phyloP scores from a whole-genome alignment of 2,888 invertebrate genomes.

The Coenonympha glycerion region DNA sequence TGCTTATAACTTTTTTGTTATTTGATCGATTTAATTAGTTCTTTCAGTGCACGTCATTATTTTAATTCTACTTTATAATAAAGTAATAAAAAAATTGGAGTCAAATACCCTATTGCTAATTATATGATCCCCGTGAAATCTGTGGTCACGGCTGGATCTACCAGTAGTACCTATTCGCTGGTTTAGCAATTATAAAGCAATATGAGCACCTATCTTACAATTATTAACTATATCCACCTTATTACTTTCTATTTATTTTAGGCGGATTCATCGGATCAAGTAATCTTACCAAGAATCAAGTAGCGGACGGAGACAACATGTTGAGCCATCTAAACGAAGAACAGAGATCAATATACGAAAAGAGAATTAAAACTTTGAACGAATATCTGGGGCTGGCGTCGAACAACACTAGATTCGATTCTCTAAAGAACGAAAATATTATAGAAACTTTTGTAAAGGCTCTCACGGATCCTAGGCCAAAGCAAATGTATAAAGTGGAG shows the following conservation, averaged over 20 bases:
- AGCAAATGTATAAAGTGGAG: constrained; percentile 80
- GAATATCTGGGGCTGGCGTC: constrained; percentile 73
- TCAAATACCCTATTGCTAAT: too few species aligned
- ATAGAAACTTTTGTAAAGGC: constrained; percentile 79
- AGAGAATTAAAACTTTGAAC: constrained; percentile 79
- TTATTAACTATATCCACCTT: too few species aligned
- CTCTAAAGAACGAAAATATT: constrained; percentile 73
- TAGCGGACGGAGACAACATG: constrained; percentile 79
- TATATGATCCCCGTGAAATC: too few species aligned
- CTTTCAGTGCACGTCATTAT: too few species aligned
- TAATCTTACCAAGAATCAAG: constrained; percentile 80
- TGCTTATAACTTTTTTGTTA: too few species aligned
- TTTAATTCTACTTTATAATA: too few species aligned
- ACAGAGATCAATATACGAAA: constrained; percentile 78
- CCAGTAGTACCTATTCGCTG: too few species aligned
- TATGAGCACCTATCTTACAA: too few species aligned
- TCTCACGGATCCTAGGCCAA: constrained; percentile 76
- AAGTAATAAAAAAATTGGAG: too few species aligned
- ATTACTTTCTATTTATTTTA: neutral
- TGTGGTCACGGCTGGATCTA: too few species aligned
- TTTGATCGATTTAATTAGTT: too few species aligned
- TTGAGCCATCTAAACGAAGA: constrained; percentile 77
- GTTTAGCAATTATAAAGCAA: too few species aligned
- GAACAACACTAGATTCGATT: constrained; percentile 54
- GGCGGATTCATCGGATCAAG: constrained; percentile 83